Conservation (phyloP, 2,113 vertebrate genomes). For the Neolamprologus kungweensis region DNA sequence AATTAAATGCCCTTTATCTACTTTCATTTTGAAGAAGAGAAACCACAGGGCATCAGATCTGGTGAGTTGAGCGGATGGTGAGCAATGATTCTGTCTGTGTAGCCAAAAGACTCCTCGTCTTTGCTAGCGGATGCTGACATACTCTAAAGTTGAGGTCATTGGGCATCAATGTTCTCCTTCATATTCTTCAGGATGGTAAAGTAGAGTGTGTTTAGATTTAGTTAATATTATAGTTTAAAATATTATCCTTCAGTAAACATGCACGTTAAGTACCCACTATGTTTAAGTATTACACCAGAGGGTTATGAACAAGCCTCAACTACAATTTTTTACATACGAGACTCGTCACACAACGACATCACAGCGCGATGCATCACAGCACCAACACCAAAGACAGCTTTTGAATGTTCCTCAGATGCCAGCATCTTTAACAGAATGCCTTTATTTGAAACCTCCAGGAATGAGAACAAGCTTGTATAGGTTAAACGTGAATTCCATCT, state of each 20-base stretch:
- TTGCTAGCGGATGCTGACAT: not conserved
- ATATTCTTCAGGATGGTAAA: not conserved
- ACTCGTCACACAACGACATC: not conserved
- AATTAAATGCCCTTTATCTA: not conserved
- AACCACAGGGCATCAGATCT: not conserved
- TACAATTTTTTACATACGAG: not conserved
- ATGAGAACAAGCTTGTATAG: not conserved
- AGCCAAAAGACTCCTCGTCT: not conserved
- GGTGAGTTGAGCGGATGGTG: not conserved
- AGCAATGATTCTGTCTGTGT: not conserved
- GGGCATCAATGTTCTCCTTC: not conserved
- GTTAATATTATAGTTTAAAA: not conserved
- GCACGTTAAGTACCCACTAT: not conserved
- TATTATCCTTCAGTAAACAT: not conserved
- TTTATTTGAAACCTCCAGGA: not conserved
- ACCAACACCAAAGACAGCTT: not conserved
- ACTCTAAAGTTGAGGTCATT: not conserved
- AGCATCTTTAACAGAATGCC: not conserved
- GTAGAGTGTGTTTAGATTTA: not conserved
- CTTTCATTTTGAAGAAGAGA: not conserved
- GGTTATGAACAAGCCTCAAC: not conserved
- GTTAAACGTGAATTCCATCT: not conserved
- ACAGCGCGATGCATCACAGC: not conserved
- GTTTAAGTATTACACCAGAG: not conserved
- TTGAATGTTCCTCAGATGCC: not conserved